Base-by-base conservation (phyloP, 1,140 invertebrate genomes). In the Orchesella cincta region DNA sequence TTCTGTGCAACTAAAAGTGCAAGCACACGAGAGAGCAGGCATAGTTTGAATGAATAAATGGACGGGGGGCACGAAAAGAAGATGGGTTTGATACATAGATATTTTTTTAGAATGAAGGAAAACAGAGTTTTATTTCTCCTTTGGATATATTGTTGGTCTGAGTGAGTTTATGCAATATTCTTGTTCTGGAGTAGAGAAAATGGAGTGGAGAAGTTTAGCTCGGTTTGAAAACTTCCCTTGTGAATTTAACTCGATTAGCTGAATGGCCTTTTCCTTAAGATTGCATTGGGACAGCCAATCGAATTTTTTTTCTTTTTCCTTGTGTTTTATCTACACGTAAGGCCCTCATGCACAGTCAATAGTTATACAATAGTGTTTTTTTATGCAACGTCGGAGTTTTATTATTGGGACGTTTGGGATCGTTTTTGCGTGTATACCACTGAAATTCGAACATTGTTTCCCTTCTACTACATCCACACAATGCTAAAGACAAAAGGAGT, bases 221-320 rank as follows among this genome's bases (percentile, higher is more conserved):
- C 52, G 62, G 8, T 67, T 67, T 33, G 3, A 67, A 67, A 67
- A 29, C 23, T 31, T 23, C 62, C 62, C 62, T 33, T 28, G 62
- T 31, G 62, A 67, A 67, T 67, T 33, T 29, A 67, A 67, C 28
- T 67, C 62, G 62, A 67, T 67, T 67, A 67, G 62, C 62, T 33
- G n/a, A 12, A 67, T 67, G 31, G 62, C 26, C 3, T 67, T n/a
- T 67, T 67, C 52, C 54, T 67, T 67, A 67, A 67, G 62, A 67
- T 67, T 67, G 62, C 31, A 31, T 16, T 67, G 62, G 31, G 62
- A 67, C 31, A 67, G 31, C n/a, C 62, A 67, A 67, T 67, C 26
- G 62, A 67, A 31, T 67, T 67, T 67, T 67, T 67, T 67, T n/a
- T 31, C 62, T 33, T 67, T 26, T 12, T 57, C 5, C 52, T 3